phyloP scores from a whole-genome alignment of 2,888 invertebrate genomes.

The Zygogramma bicolorata region DNA sequence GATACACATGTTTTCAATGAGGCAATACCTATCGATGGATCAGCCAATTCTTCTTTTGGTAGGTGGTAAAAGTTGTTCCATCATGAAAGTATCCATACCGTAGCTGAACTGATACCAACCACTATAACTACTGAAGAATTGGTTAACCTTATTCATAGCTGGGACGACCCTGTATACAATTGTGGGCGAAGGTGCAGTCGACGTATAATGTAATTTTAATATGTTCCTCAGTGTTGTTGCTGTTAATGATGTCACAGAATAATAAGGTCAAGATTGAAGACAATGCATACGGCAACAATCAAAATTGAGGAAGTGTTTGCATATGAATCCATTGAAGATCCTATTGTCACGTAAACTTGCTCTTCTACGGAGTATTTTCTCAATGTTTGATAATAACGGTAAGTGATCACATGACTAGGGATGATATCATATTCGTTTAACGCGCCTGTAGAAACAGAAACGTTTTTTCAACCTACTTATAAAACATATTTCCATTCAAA shows the following conservation, averaged over 20 bases:
- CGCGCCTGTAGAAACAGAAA: too few relatives aligned
- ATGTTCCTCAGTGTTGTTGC: conserved; percentile 51
- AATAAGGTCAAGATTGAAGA: conserved; percentile 56
- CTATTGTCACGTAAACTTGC: conserved; percentile 11
- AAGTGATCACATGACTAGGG: background rate
- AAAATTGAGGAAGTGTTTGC: conserved; percentile 50
- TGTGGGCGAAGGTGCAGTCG: conserved; percentile 51
- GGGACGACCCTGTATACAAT: conserved; percentile 32
- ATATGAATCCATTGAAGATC: conserved; percentile 10
- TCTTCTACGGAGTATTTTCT: background rate
- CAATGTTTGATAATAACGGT: background rate
- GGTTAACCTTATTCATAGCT: background rate
- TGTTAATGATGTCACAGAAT: conserved; percentile 54
- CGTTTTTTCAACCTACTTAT: too few relatives aligned
- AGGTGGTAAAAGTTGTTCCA: too few relatives aligned
- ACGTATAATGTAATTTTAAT: conserved; percentile 52
- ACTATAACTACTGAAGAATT: too few relatives aligned
- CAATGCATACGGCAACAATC: conserved; percentile 49
- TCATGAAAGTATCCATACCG: too few relatives aligned
- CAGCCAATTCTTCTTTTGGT: too few relatives aligned
- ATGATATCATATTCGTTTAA: background rate
- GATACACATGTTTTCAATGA: too few relatives aligned
- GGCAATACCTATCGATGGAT: too few relatives aligned
- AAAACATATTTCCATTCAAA: too few relatives aligned
- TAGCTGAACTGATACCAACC: too few relatives aligned